phyloP scores from a whole-genome alignment of 2,888 invertebrate species.

The Nemoura dubitans region DNA sequence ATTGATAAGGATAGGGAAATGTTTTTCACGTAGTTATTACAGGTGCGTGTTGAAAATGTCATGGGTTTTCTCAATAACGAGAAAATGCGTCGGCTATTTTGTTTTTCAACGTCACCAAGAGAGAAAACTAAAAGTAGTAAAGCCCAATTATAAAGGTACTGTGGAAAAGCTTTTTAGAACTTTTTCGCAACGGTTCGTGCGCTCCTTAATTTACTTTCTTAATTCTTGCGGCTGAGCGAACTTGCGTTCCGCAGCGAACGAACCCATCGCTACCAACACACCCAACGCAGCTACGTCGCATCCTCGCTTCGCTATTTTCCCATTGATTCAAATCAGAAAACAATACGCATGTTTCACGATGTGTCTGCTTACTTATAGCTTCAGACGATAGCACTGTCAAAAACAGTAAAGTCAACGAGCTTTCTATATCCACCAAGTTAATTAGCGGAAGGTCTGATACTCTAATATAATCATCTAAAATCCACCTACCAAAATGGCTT shows the following conservation, averaged over 20 bases:
- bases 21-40: too few relatives aligned
- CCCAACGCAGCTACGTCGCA: background rate
- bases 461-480: constrained; percentile 33
- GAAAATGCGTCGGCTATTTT: background rate
- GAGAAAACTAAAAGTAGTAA: background rate
- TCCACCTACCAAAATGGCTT: constrained; percentile 20
- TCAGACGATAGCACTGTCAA: background rate
- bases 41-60: too few relatives aligned
- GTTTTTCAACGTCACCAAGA: background rate
- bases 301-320: background rate
- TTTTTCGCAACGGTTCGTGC: background rate
- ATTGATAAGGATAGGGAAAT: too few relatives aligned
- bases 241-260: background rate
- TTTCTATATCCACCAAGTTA: background rate
- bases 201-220: background rate
- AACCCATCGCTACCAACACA: background rate
- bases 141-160: background rate
- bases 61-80: background rate
- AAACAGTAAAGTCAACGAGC: constrained; percentile 7
- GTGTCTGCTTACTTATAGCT: background rate
- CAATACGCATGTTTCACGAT: background rate
- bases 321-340: background rate
- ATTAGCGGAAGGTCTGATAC: constrained; percentile 27
- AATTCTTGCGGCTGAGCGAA: background rate
- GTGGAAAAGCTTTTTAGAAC: background rate